Evolutionary conservation across 2,797 vertebrate genomes (phyloP).

Genomic region (Crocodylus rhombifer): DNA sequence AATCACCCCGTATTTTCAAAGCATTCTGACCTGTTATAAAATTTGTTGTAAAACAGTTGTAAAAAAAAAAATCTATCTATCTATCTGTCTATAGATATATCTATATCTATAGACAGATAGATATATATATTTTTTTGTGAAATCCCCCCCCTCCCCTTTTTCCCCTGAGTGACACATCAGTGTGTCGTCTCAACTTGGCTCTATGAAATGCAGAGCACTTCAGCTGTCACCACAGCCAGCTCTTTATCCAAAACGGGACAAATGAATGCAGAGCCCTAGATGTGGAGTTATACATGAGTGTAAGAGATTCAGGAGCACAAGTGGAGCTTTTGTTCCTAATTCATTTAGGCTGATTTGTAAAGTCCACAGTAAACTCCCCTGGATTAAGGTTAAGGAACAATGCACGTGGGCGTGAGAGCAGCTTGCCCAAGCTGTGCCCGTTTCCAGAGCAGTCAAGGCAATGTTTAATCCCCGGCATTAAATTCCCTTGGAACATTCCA

Average conservation of each 20-base stretch:
- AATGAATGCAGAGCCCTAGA: no score
- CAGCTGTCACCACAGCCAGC: no score
- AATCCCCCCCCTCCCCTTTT: background rate
- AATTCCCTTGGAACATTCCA: background rate
- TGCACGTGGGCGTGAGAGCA: background rate
- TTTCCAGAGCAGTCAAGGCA: slow-evolving; percentile 42
- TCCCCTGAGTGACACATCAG: no score
- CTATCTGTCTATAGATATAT: no score
- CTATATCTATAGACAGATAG: no score
- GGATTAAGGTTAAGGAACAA: background rate
- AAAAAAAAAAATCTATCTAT: background rate
- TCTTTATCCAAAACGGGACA: no score
- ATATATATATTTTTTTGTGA: background rate
- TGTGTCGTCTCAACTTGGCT: no score
- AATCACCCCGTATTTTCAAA: background rate
- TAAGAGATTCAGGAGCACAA: background rate
- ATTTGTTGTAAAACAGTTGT: background rate
- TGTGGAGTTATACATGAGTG: background rate
- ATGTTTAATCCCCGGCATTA: slow-evolving; percentile 17
- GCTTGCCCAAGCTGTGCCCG: background rate
- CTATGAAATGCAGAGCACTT: no score
- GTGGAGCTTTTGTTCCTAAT: background rate
- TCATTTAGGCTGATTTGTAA: background rate
- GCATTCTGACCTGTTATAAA: no score
- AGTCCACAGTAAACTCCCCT: background rate